Percentiles rank a stretch among this genome's conserved stretches.
Evolutionary conservation across 1,140 invertebrate species (phyloP).

Genomic region (Caenorhabditis briggsae): DNA sequence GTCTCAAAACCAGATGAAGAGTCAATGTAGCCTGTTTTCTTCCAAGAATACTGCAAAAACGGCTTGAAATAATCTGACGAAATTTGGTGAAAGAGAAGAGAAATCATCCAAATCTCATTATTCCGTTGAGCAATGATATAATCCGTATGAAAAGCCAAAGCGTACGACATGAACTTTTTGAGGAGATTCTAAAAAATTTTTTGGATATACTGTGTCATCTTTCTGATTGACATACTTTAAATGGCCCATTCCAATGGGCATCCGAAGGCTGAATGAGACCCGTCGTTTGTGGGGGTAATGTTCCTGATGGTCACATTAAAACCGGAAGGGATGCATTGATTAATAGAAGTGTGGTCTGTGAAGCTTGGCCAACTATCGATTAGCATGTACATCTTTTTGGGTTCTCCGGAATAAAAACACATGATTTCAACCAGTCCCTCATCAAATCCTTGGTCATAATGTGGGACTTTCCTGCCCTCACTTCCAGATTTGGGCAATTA

Average conservation of each 20-base stretch:
- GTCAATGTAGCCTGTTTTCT: not conserved
- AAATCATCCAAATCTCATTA: not conserved
- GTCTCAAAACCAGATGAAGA: not conserved
- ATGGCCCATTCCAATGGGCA: not conserved
- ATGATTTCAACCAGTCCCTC: not conserved
- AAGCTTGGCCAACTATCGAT: constrained; percentile 7
- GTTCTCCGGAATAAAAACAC: not conserved
- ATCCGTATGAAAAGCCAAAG: not conserved
- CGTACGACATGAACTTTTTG: not conserved
- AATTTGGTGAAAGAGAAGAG: constrained; percentile 11
- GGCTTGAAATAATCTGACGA: not conserved
- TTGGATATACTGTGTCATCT: too few relatives aligned
- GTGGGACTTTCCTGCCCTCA: not conserved
- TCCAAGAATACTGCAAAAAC: constrained; percentile 22
- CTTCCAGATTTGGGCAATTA: not conserved
- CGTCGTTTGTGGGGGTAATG: constrained; percentile 8
- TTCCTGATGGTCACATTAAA: not conserved
- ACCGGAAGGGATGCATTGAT: not conserved
- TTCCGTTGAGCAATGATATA: not conserved
- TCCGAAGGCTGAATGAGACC: not conserved
- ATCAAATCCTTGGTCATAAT: constrained; percentile 5
- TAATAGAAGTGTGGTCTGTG: not conserved
- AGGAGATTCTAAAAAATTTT: not conserved
- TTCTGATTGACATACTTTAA: not conserved
- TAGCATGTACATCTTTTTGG: constrained; percentile 2